These are phyloP conservation scores for Nematopogon swammerdamellus DNA, from an alignment of 2,888 invertebrate species.

Conservation along the genomic window DNA sequence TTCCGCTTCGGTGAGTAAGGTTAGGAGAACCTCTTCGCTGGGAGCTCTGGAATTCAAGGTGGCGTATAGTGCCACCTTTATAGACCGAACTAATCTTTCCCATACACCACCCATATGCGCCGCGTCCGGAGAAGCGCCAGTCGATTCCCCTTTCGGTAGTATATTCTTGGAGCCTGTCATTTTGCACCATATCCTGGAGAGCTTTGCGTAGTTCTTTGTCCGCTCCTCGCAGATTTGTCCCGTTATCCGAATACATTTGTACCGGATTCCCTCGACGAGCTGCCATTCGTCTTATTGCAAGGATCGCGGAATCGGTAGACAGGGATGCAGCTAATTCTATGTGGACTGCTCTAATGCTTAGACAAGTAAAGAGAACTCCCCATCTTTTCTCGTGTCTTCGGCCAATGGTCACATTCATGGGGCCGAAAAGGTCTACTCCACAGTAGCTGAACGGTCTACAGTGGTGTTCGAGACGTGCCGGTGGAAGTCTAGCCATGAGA, in stretches of 20 bases:
- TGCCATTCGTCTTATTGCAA: conserved; percentile 10
- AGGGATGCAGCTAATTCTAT: conserved; percentile 3
- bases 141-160: neutral
- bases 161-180: neutral
- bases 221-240: conserved; percentile 11
- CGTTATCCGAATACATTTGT: conserved; percentile 11
- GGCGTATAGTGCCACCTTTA: too few species aligned
- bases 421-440: conserved; percentile 12
- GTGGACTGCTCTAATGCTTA: conserved; percentile 6
- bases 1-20: too few species aligned
- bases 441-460: conserved; percentile 7
- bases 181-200: neutral
- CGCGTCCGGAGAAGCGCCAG: conserved; percentile 8
- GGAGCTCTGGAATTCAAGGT: too few species aligned
- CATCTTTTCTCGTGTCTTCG: conserved; percentile 8
- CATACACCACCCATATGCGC: conserved; percentile 10
- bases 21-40: too few species aligned
- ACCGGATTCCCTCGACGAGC: conserved; percentile 6
- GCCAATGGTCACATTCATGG: conserved; percentile 9
- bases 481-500: conserved; percentile 6
- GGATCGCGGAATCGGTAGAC: conserved; percentile 8
- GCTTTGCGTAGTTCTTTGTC: conserved; percentile 5
- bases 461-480: conserved; percentile 4
- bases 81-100: too few species aligned
- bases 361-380: conserved; percentile 6